A percentile compares a stretch with the other conserved stretches of the same genome.
Evolutionary conservation across 1,140 invertebrate genomes (phyloP).

Genomic region (Diabrotica virgifera): DNA sequence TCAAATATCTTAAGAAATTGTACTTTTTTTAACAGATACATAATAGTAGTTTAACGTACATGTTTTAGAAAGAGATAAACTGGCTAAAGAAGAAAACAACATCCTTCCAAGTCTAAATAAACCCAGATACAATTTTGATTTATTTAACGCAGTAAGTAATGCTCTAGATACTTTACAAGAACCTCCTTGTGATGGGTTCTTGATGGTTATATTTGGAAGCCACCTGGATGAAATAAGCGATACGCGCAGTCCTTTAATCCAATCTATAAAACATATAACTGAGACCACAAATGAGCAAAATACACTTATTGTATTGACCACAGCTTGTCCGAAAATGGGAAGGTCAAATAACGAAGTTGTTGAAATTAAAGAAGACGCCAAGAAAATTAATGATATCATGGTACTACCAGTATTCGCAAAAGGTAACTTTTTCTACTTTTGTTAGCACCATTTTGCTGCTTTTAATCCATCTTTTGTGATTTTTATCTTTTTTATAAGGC

Average conservation of each 20-base stretch:
- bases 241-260: constrained; percentile 27
- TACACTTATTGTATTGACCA: constrained; percentile 34
- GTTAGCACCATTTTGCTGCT: too few relatives aligned
- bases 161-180: constrained; percentile 26
- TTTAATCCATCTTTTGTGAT: too few relatives aligned
- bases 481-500: too few relatives aligned
- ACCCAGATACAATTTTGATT: constrained; percentile 19
- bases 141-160: constrained; percentile 32
- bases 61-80: constrained; percentile 6
- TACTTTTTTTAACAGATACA: neutral
- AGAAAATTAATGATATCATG: neutral
- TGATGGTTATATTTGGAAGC: constrained; percentile 36
- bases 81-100: constrained; percentile 22
- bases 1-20: too few relatives aligned
- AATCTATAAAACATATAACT: constrained; percentile 36
- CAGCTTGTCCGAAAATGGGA: constrained; percentile 24
- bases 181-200: constrained; percentile 23
- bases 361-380: constrained; percentile 6
- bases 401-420: constrained; percentile 22
- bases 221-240: constrained; percentile 29
- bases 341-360: constrained; percentile 7
- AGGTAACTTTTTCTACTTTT: constrained; percentile 7
- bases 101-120: constrained; percentile 19
- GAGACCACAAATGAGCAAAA: constrained; percentile 30
- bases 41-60: too few relatives aligned